A percentile compares a stretch with the other conserved stretches of the same genome.
These are phyloP conservation scores for Chitala chitala DNA, from an alignment of 2,113 vertebrate species.

Conservation along the genomic window DNA sequence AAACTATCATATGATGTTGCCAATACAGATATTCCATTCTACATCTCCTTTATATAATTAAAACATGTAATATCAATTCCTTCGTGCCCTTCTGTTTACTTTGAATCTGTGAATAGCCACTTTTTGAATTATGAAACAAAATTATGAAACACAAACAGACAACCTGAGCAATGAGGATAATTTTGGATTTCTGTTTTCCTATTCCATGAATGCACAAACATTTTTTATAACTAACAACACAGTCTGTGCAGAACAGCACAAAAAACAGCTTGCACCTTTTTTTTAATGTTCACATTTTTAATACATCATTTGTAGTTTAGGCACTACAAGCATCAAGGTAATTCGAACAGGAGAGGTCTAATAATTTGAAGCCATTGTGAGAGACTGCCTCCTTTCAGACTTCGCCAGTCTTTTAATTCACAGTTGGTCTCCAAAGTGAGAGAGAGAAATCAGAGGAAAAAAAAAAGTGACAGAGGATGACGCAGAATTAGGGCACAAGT, in stretches of 20 bases:
- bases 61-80: neutral
- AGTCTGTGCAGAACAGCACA: conserved; percentile 5
- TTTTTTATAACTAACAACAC: conserved; percentile 4
- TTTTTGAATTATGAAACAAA: neutral
- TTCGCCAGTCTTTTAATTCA: conserved; percentile 16
- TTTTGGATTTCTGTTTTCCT: too few relatives aligned
- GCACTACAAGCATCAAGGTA: conserved; percentile 59
- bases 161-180: neutral
- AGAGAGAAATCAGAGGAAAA: conserved; percentile 14
- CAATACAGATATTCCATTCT: neutral
- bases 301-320: conserved; percentile 62
- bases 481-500: neutral
- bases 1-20: neutral
- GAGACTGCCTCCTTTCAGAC: conserved; percentile 51
- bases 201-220: too few relatives aligned
- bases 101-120: neutral
- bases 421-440: conserved; percentile 20
- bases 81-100: too few relatives aligned
- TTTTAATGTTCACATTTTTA: conserved; percentile 62
- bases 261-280: conserved; percentile 38
- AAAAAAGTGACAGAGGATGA: neutral
- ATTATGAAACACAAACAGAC: neutral
- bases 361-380: conserved; percentile 53
- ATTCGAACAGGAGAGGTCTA: conserved; percentile 35
- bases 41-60: neutral